Conservation (phyloP, 2,797 vertebrate species). For the Garrulus glandarius region DNA sequence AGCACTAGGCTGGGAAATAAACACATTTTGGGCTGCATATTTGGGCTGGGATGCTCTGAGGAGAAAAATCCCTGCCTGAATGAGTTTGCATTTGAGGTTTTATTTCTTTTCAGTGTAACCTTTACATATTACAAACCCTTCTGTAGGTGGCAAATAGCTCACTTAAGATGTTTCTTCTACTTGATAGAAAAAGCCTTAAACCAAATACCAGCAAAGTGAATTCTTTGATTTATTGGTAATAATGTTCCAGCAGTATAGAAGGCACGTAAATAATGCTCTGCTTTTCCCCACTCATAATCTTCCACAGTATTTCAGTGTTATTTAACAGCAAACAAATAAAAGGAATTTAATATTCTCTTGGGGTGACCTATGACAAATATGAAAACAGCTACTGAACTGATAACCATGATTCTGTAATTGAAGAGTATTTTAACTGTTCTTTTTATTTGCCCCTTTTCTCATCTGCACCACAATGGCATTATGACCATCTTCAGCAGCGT, state of each 20-base stretch:
- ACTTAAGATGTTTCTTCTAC: neutral
- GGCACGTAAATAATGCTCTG: neutral
- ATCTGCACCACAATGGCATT: neutral
- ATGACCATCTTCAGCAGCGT: neutral
- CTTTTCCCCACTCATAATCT: neutral
- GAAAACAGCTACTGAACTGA: neutral
- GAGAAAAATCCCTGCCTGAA: neutral
- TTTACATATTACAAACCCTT: neutral
- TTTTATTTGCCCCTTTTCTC: neutral
- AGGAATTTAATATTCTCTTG: neutral
- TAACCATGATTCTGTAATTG: neutral
- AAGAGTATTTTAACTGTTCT: neutral
- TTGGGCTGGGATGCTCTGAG: neutral
- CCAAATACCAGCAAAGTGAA: neutral
- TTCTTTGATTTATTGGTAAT: neutral
- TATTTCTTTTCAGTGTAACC: conserved; percentile 14
- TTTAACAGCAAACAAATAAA: neutral
- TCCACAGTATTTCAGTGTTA: neutral
- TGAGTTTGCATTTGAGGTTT: neutral
- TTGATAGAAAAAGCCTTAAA: neutral
- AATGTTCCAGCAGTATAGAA: neutral
- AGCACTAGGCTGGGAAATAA: neutral
- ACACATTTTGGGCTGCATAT: neutral
- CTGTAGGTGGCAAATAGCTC: neutral
- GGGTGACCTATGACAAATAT: no score